Base-by-base conservation (phyloP, 2,888 invertebrate genomes). In the Agrilus biguttatus region DNA sequence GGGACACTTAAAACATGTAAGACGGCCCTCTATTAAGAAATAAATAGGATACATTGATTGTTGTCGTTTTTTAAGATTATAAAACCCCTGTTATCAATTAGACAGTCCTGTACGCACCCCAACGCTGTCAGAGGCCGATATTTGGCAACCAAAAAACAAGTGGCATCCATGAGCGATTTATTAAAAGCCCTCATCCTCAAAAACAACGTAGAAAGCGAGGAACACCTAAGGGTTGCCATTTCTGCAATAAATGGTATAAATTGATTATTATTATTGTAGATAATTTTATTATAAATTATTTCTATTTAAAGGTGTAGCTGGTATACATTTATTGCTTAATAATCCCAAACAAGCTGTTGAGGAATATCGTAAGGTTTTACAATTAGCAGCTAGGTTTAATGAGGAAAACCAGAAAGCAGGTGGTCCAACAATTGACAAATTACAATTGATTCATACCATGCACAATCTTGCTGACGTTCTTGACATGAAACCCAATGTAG, bases 41-140 rank as follows among this genome's bases (percentile, higher is more conserved):
- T 5, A 41, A 21, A 5, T 21, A 6, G 36, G n/a, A n/a, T n/a
- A n/a, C 12, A 37, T 28, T n/a, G n/a, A 19, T 40, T 14, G 7
- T 8, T 21, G 21, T 28, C 32, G 13, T 35, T 36, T 51, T 36
- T 60, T 59, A 14, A 73, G 71, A 50, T 84, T 40, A 56, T 84
- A 53, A 67, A 67, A 37, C 84, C 84, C 0, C 65, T 86, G 44
- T 59, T 77, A 40, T 69, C 73, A 41, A 63, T 86, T 44, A 70
- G 84, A 1, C 80, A 83, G 62, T 79, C 80, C 2, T 84, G 84
- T 57, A 75, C 77, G 10, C 77, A 82, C 58, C 83, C 83, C 1
- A 77, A 77, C 57, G 70, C 76, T 42, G 72, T 72, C 4, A 62
- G 70, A 47, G 73, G 74, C 7, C 67, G 70, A 40, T 73, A 75